phyloP scores from a whole-genome alignment of 1,140 invertebrate species.

The Lepidostoma basale region DNA sequence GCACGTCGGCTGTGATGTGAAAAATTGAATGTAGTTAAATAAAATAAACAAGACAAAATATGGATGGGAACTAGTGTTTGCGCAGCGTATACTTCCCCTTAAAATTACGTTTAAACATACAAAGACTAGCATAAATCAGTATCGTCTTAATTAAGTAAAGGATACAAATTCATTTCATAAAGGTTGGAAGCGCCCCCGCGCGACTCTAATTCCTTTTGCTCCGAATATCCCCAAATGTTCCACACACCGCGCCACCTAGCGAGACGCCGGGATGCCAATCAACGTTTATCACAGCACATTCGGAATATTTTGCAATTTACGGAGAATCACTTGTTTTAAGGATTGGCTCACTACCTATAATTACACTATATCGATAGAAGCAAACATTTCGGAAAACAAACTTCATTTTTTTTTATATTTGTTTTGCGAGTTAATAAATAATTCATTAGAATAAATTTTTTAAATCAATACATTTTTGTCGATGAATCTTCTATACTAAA shows the following conservation, averaged over 20 bases:
- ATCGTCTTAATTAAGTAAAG: conserved; percentile 42
- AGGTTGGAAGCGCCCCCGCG: not conserved
- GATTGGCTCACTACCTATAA: too few species aligned
- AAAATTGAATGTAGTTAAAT: not conserved
- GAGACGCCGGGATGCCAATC: conserved; percentile 24
- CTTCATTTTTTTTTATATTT: too few species aligned
- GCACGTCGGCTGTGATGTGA: not conserved
- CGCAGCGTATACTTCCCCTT: conserved; percentile 26
- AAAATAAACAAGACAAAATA: conserved; percentile 7
- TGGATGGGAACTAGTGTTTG: not conserved
- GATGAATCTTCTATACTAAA: too few species aligned
- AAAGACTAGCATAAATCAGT: conserved; percentile 47
- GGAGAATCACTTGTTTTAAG: too few species aligned
- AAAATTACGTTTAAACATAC: conserved; percentile 37
- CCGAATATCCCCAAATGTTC: conserved; percentile 9
- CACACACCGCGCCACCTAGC: conserved; percentile 13
- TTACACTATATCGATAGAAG: too few species aligned
- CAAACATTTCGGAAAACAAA: too few species aligned
- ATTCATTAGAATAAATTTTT: too few species aligned
- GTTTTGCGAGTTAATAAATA: too few species aligned
- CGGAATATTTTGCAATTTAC: conserved; percentile 36
- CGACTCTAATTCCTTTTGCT: not conserved
- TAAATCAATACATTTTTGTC: too few species aligned
- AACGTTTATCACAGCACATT: conserved; percentile 41
- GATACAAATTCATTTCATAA: conserved; percentile 32